These are phyloP conservation scores for Carpatolechia fugitivella DNA, from an alignment of 2,888 invertebrate genomes.

Conservation along the genomic window DNA sequence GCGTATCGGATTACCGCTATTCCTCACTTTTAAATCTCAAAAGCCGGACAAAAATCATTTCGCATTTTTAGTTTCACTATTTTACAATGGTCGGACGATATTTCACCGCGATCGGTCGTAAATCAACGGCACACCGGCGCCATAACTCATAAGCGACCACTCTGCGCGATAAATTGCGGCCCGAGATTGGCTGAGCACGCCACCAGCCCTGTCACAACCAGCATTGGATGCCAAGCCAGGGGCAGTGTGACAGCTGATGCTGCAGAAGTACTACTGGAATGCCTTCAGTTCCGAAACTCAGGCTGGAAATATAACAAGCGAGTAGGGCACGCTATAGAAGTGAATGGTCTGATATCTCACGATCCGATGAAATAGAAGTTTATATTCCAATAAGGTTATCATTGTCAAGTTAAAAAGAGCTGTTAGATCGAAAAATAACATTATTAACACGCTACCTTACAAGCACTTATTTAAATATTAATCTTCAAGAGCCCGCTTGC, in stretches of 20 bases:
- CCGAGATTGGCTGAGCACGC: conserved; percentile 1
- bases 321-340: too few relatives aligned
- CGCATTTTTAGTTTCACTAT: conserved; percentile 16
- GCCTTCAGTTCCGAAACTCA: neutral
- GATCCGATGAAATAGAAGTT: too few relatives aligned
- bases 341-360: too few relatives aligned
- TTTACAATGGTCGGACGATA: conserved; percentile 15
- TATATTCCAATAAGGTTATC: too few relatives aligned
- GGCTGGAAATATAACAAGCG: too few relatives aligned
- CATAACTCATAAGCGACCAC: conserved; percentile 44
- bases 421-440: too few relatives aligned
- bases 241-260: neutral
- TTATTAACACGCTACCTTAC: too few relatives aligned
- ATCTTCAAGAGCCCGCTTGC: too few relatives aligned
- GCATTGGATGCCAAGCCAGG: neutral
- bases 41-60: conserved; percentile 4
- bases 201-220: neutral
- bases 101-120: conserved; percentile 28
- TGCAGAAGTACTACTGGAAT: neutral
- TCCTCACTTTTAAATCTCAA: neutral
- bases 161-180: conserved; percentile 41
- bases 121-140: conserved; percentile 40
- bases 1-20: conserved; percentile 5
- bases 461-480: too few relatives aligned
- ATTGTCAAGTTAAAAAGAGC: too few relatives aligned